Percentiles rank a stretch among this genome's conserved stretches.
Conservation (phyloP, 2,888 invertebrate species). For the Caenorhabditis macrosperma region DNA sequence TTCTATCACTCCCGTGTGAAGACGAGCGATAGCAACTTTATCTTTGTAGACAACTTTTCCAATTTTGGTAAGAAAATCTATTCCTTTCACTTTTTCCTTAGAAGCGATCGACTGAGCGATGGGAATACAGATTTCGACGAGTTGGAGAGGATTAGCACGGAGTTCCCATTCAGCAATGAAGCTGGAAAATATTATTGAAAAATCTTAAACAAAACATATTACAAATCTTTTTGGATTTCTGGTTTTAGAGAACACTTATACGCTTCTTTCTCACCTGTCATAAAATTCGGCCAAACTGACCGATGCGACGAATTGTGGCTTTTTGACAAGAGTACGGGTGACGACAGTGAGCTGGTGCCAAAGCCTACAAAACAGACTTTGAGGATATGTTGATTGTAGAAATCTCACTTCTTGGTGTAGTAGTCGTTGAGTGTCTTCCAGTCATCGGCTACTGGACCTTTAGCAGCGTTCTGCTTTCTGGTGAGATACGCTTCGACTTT, state of each 20-base stretch:
- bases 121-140: conserved; percentile 88
- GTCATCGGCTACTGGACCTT: conserved; percentile 71
- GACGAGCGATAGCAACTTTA: conserved; percentile 87
- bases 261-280: conserved; percentile 81
- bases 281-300: conserved; percentile 84
- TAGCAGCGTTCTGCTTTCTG: conserved; percentile 69
- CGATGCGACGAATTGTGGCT: conserved; percentile 60
- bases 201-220: too few species aligned
- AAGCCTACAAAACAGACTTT: conserved; percentile 63
- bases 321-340: conserved; percentile 64
- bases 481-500: conserved; percentile 74
- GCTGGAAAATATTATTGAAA: conserved; percentile 83
- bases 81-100: conserved; percentile 36
- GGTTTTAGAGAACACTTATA: too few species aligned
- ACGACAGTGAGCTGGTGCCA: conserved; percentile 78
- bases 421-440: conserved; percentile 74
- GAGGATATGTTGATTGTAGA: not conserved
- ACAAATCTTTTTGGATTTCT: too few species aligned
- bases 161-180: conserved; percentile 95
- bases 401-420: conserved; percentile 75
- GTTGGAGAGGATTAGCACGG: conserved; percentile 94
- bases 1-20: conserved; percentile 86
- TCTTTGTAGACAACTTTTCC: conserved; percentile 89
- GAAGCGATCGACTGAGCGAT: conserved; percentile 76
- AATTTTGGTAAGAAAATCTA: conserved; percentile 88